phyloP scores from a whole-genome alignment of 2,888 invertebrate genomes.

The Helicoverpa assulta region DNA sequence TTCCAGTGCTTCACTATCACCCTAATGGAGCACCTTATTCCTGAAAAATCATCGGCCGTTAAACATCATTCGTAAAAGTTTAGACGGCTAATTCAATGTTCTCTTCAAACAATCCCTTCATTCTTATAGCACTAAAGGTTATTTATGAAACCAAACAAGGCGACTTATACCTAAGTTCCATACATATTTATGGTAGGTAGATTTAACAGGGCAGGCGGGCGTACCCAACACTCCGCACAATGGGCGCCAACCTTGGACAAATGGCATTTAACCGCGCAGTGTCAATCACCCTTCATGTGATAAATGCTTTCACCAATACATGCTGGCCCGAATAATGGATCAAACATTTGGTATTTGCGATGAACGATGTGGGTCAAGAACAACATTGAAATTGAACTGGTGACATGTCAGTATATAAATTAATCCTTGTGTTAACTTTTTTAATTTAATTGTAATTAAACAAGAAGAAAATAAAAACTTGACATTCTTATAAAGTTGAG shows the following conservation, averaged over 20 bases:
- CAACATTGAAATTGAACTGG: constrained; percentile 54
- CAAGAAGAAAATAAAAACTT: not conserved
- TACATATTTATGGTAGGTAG: constrained; percentile 23
- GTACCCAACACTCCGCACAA: constrained; percentile 68
- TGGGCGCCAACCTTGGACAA: constrained; percentile 79
- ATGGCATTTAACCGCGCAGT: constrained; percentile 79
- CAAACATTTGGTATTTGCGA: constrained; percentile 80
- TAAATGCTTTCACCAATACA: constrained; percentile 77
- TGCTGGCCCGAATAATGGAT: constrained; percentile 67
- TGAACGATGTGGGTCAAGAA: constrained; percentile 83
- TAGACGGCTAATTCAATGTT: not conserved
- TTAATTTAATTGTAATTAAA: not conserved
- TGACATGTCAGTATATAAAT: constrained; percentile 34
- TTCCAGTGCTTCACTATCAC: no score
- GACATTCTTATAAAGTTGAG: not conserved
- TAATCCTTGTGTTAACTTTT: constrained; percentile 19
- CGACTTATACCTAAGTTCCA: not conserved
- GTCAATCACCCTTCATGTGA: constrained; percentile 80
- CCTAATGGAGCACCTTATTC: no score
- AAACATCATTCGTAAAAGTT: not conserved
- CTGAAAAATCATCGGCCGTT: no score
- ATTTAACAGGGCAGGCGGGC: constrained; percentile 52
- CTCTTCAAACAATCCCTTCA: not conserved
- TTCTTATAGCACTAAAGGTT: not conserved
- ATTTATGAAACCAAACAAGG: not conserved